Conservation (phyloP, 2,797 vertebrate genomes). For the Enteromius afrohamiltoni region DNA sequence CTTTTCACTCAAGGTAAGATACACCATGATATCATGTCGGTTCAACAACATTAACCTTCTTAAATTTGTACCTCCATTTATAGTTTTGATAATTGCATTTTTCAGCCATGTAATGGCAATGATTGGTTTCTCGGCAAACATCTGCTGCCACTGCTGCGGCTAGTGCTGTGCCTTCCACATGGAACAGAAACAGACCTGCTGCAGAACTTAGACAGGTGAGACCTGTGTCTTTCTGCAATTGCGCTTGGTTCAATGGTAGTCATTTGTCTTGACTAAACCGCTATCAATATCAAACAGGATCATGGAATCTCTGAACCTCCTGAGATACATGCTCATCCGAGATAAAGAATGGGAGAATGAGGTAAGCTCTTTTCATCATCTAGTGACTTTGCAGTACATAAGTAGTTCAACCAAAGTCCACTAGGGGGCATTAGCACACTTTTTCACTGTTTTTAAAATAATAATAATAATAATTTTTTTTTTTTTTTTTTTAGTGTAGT, state of each 20-base stretch:
- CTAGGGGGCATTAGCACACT: background rate
- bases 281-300: constrained; percentile 73
- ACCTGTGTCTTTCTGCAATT: background rate
- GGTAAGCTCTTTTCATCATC: constrained; percentile 70
- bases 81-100: constrained; percentile 41
- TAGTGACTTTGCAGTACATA: background rate
- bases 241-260: background rate
- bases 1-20: constrained; percentile 81
- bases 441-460: background rate
- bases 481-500: too few species aligned
- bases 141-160: constrained; percentile 85
- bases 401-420: background rate
- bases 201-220: constrained; percentile 91
- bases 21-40: background rate
- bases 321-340: constrained; percentile 93
- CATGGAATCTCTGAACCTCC: constrained; percentile 93
- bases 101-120: constrained; percentile 76
- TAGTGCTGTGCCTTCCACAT: constrained; percentile 87
- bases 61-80: background rate
- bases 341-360: constrained; percentile 89
- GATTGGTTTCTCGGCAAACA: constrained; percentile 88
- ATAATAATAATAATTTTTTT: background rate
- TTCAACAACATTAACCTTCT: background rate
- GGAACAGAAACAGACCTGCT: constrained; percentile 92
- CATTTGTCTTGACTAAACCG: background rate